A percentile compares a stretch with the other conserved stretches of the same genome.
These are phyloP conservation scores for Malacoraja senta DNA, from an alignment of 2,797 vertebrate genomes.

Conservation along the genomic window DNA sequence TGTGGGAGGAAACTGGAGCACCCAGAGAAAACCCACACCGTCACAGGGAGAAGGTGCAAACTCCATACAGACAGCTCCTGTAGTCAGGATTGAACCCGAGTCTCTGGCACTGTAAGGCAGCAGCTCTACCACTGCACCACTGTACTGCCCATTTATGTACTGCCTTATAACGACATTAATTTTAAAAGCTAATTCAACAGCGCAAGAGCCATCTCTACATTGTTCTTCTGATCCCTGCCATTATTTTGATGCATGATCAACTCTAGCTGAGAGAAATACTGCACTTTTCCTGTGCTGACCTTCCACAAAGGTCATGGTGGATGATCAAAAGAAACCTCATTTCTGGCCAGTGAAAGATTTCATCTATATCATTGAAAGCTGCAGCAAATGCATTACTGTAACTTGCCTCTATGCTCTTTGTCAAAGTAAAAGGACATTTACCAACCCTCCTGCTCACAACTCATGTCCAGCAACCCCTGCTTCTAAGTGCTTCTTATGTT, in stretches of 20 bases:
- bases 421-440: background rate
- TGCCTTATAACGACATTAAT: background rate
- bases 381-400: background rate
- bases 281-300: background rate
- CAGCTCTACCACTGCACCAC: no score
- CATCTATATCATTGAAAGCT: background rate
- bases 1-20: no score
- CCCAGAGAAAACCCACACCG: no score
- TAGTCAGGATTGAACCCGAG: no score
- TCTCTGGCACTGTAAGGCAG: no score
- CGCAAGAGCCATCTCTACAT: background rate
- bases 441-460: background rate
- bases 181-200: background rate
- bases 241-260: background rate
- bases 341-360: background rate
- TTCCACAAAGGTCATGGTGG: background rate
- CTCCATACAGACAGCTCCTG: no score
- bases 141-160: background rate
- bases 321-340: background rate
- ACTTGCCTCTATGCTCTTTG: background rate
- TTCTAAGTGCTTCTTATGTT: background rate
- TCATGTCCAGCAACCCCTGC: background rate
- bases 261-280: background rate
- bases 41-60: no score
- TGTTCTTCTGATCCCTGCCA: background rate